Evolutionary conservation across 2,888 invertebrate genomes (phyloP), one percentile per base, ranked within the genome.

Genomic region (Tenthredo amoena): DNA sequence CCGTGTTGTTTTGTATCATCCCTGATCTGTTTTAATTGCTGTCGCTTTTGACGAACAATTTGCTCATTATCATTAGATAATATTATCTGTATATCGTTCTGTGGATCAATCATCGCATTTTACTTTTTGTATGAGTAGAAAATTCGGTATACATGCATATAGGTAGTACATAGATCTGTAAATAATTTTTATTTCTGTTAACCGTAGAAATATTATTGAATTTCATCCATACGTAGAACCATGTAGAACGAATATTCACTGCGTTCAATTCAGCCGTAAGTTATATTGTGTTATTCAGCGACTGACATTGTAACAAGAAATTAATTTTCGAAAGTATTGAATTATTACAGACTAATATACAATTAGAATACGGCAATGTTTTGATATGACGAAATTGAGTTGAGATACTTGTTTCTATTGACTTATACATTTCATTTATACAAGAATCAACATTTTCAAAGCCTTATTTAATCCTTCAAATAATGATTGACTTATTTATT

Each of bases 281-380:
- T 15, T 71, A n/a, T 82, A 62, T 82, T 47, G 84, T 34, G 76
- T 83, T 47, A 86, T 84, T 40, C 85, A 86, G 86, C 50, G 87
- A 87, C 86, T 87, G 84, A 87, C 18, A n/a, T 65, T 43, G 71
- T 58, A 85, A 72, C 50, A 31, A 85, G 77, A 58, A 84, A 82
- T 82, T 26, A 26, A 65, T 65, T 12, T 65, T 65, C 10, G 31
- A 72, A 47, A 50, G 81, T n/a, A 68, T 68, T 65, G 21, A 50
- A 50, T 50, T 50, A 50, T n/a, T n/a, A 50, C 50, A 18, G 18
- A 50, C 50, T 50, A 50, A 50, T 50, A 50, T 50, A 50, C 50
- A 5, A 50, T 50, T n/a, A 18, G 5, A n/a, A 50, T 50, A 50
- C 50, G 50, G 50, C n/a, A 50, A 50, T 50, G 18, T 50, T n/a